These are phyloP conservation scores for Tetragnatha montana DNA, from an alignment of 2,888 invertebrate species.

Conservation along the genomic window DNA sequence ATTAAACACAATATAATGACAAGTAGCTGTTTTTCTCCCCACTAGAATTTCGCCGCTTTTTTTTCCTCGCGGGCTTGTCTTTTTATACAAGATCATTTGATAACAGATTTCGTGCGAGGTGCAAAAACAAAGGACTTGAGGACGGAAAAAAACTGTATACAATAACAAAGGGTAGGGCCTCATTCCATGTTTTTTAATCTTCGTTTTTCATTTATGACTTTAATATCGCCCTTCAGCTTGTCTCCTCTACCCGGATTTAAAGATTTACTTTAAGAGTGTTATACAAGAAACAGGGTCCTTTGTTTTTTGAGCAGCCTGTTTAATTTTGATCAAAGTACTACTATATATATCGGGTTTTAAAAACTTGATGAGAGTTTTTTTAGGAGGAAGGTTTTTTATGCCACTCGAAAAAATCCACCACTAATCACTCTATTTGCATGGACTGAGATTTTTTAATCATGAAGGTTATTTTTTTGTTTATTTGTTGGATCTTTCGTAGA, in stretches of 20 bases:
- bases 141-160: slow-evolving; percentile 34
- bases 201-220: slow-evolving; percentile 63
- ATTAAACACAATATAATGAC: slow-evolving; percentile 71
- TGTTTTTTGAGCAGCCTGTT: slow-evolving; percentile 53
- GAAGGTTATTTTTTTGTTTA: slow-evolving; percentile 29
- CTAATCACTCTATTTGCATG: slow-evolving; percentile 61
- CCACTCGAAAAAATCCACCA: slow-evolving; percentile 25
- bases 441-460: slow-evolving; percentile 55
- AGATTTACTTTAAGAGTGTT: slow-evolving; percentile 69
- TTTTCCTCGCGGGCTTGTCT: slow-evolving; percentile 43
- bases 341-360: slow-evolving; percentile 62
- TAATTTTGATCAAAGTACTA: slow-evolving; percentile 69
- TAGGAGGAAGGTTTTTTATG: slow-evolving; percentile 12
- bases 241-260: slow-evolving; percentile 59
- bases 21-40: slow-evolving; percentile 56
- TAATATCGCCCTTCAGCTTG: slow-evolving; percentile 64
- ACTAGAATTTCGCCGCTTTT: not conserved
- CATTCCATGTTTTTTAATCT: slow-evolving; percentile 40
- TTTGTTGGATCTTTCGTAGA: slow-evolving; percentile 22
- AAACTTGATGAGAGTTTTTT: slow-evolving; percentile 45
- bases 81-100: slow-evolving; percentile 70
- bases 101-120: slow-evolving; percentile 65
- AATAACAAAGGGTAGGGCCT: slow-evolving; percentile 63
- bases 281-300: slow-evolving; percentile 62
- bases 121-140: slow-evolving; percentile 59